phyloP scores from a whole-genome alignment of 2,888 invertebrate species.

The Glyphotaelius pellucidus region DNA sequence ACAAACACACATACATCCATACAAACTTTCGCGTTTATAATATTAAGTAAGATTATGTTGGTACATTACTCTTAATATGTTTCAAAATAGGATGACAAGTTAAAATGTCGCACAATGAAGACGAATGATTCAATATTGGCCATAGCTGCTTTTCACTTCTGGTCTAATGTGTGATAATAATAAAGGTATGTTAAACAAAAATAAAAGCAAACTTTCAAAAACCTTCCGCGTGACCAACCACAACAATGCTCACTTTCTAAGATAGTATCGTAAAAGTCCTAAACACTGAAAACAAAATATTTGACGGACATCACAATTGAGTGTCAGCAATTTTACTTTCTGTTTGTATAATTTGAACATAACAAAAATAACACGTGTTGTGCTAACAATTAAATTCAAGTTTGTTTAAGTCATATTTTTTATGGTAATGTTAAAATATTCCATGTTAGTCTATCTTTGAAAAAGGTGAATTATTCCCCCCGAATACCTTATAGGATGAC shows the following conservation, averaged over 20 bases:
- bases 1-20: no score
- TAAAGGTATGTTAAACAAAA: background rate
- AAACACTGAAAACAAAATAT: background rate
- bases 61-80: no score
- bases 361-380: background rate
- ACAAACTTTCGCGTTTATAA: no score
- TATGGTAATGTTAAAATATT: background rate
- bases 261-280: background rate
- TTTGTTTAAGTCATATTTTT: background rate
- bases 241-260: background rate
- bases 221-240: background rate
- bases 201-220: background rate
- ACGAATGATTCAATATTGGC: background rate
- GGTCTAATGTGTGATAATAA: background rate
- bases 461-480: background rate
- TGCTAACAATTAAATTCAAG: background rate
- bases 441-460: background rate
- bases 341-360: background rate
- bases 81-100: no score
- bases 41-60: no score
- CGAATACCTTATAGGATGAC: no score
- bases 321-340: background rate
- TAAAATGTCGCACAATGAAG: background rate
- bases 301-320: constrained; percentile 6
- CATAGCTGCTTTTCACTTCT: background rate